phyloP scores from a whole-genome alignment of 2,113 vertebrate genomes.

The Caranx ignobilis region DNA sequence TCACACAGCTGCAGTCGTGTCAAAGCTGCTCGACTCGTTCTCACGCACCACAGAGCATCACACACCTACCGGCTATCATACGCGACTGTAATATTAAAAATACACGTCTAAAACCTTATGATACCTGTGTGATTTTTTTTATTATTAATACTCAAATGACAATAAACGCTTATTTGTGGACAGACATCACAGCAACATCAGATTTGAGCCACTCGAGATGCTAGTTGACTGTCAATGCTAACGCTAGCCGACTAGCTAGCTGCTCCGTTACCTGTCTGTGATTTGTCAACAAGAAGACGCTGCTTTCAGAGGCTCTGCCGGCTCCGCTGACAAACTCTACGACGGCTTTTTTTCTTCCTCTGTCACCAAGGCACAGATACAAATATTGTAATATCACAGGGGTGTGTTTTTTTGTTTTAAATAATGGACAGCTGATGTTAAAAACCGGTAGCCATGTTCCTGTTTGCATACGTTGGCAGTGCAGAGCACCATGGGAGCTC shows the following conservation, averaged over 20 bases:
- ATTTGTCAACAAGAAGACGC: slow-evolving; percentile 22
- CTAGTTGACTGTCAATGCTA: slow-evolving; percentile 4
- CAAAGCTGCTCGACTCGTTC: neutral
- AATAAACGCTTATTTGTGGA: neutral
- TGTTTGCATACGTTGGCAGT: slow-evolving; percentile 84
- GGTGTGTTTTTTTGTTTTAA: neutral
- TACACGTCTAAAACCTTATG: fast-evolving
- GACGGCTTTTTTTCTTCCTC: neutral
- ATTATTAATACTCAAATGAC: too few species aligned
- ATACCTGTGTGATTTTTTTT: fast-evolving
- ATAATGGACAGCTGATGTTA: slow-evolving; percentile 35
- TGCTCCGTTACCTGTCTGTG: slow-evolving; percentile 66
- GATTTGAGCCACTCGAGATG: neutral
- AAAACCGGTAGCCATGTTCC: slow-evolving; percentile 79
- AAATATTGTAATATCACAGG: slow-evolving; percentile 17
- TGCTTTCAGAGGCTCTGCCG: slow-evolving; percentile 26
- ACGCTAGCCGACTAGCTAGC: slow-evolving; percentile 41
- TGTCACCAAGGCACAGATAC: neutral
- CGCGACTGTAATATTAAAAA: neutral
- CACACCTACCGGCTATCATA: fast-evolving
- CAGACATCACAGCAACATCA: neutral
- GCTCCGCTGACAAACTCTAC: slow-evolving; percentile 23
- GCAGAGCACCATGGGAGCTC: slow-evolving; percentile 75
- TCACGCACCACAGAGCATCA: neutral
- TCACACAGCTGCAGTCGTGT: slow-evolving; percentile 48